Base-by-base conservation (phyloP, 2,113 vertebrate species). In the Hippocampus comes region DNA sequence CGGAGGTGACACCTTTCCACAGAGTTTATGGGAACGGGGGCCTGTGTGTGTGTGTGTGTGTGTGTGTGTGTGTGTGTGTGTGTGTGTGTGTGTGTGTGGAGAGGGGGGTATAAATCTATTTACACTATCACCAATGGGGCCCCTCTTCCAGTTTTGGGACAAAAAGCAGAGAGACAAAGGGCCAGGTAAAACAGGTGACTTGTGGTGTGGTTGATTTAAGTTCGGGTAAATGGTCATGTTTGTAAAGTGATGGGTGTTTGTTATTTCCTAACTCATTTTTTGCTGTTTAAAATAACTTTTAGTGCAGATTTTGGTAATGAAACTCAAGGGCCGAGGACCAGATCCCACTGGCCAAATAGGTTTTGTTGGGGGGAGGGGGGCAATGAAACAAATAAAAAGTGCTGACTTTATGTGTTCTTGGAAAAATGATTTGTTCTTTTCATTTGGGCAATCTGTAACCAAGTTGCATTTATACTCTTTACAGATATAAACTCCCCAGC, bases 1-100 rank as follows among this genome's bases (percentile, higher is more conserved):
- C 78, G 51, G 77, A 78, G 74, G 81, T 88, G 79, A 89, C 89
- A 87, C 87, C 89, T 48, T 66, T 66, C 43, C 64, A 27, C 43
- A 48, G 23, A 18, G 23, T 66, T 66, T 23, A 66, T 48, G 63
- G n/a, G 63, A 66, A 34, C 17, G 18, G 63, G 5, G 42, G 2
- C 10, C 20, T 64, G 64, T 66, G 42, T 48, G 12, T 17, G 27
- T 60, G 5, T 46, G 43, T 46, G 43, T 14, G 1, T 11, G 17
- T 42, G 64, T 48, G 42, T 48, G 43, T 14, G 43, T 14, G 43
- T 14, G 43, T 46, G 43, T 12, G 7, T 43, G 43, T 43, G 14
- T 25, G 12, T 30, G 59, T 60, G 5, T 43, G 43, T 12, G 8
- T 46, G 43, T 46, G 14, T 25, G 12, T 34, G 59, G 5, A 34